Evolutionary conservation across 2,888 invertebrate species (phyloP).

Genomic region (Celastrina argiolus): DNA sequence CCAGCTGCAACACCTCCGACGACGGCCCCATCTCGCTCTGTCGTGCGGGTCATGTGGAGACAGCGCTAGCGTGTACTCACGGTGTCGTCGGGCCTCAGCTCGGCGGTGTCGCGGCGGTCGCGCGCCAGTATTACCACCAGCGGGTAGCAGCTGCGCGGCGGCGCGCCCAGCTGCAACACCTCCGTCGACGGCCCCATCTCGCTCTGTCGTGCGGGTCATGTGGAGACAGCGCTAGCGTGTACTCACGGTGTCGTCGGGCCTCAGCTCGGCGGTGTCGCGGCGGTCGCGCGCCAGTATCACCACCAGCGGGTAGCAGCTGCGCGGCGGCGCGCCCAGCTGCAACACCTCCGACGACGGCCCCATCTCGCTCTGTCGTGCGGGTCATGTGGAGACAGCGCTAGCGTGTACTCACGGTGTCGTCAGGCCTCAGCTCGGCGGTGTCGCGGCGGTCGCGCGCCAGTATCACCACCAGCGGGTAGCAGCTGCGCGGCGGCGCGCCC

Average conservation of each 20-base stretch:
- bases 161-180: slow-evolving; percentile 82
- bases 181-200: slow-evolving; percentile 56
- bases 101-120: slow-evolving; percentile 77
- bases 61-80: no score
- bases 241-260: slow-evolving; percentile 86
- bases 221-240: not conserved
- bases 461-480: no score
- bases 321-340: slow-evolving; percentile 84
- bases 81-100: slow-evolving; percentile 77
- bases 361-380: slow-evolving; percentile 81
- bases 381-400: slow-evolving; percentile 47
- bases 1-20: slow-evolving; percentile 81
- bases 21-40: slow-evolving; percentile 79
- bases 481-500: no score
- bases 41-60: slow-evolving; percentile 77
- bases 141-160: slow-evolving; percentile 86
- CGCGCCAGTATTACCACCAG: slow-evolving; percentile 86
- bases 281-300: slow-evolving; percentile 84
- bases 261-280: slow-evolving; percentile 76
- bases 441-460: no score
- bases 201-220: no score
- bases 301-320: slow-evolving; percentile 87
- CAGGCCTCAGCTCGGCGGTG: no score
- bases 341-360: slow-evolving; percentile 80
- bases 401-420: no score